A percentile compares a stretch with the other conserved stretches of the same genome.
phyloP scores from a whole-genome alignment of 2,888 invertebrate genomes.

The Spatulosminthurus flaviceps region DNA sequence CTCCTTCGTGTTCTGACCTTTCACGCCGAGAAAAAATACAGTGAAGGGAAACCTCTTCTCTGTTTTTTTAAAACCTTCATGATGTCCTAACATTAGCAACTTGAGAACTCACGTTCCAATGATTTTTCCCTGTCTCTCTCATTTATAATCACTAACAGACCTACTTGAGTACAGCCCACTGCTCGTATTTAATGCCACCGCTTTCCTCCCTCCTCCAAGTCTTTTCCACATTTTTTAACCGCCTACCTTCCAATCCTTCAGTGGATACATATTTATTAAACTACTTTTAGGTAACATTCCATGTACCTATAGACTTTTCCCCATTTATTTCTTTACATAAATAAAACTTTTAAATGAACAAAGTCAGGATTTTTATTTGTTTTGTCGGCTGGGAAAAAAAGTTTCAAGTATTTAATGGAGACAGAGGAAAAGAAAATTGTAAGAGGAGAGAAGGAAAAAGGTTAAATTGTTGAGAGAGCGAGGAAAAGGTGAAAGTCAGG shows the following conservation, averaged over 20 bases:
- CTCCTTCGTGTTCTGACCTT: conserved; percentile 38
- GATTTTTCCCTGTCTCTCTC: conserved; percentile 21
- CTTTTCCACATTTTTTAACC: neutral
- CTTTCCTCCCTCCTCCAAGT: neutral
- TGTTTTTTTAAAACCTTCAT: conserved; percentile 34
- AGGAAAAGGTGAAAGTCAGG: too few relatives aligned
- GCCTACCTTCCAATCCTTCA: neutral
- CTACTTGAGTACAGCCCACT: neutral
- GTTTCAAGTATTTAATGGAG: too few relatives aligned
- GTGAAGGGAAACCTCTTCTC: conserved; percentile 12
- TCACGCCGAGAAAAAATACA: neutral
- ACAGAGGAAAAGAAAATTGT: too few relatives aligned
- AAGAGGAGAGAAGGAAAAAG: too few relatives aligned
- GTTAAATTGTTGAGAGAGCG: too few relatives aligned
- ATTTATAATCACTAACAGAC: conserved; percentile 32
- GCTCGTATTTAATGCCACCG: neutral
- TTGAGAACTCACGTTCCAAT: conserved; percentile 1
- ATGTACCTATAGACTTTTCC: too few relatives aligned
- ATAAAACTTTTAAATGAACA: too few relatives aligned
- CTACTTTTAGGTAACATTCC: too few relatives aligned
- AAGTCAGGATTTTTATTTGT: too few relatives aligned
- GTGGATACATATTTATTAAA: too few relatives aligned
- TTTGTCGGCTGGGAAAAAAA: too few relatives aligned
- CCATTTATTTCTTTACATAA: too few relatives aligned
- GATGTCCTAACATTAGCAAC: conserved; percentile 29